Percentiles rank a stretch among this genome's conserved stretches.
These are phyloP conservation scores for Seladonia tumulorum DNA, from an alignment of 2,888 invertebrate species.

Conservation along the genomic window DNA sequence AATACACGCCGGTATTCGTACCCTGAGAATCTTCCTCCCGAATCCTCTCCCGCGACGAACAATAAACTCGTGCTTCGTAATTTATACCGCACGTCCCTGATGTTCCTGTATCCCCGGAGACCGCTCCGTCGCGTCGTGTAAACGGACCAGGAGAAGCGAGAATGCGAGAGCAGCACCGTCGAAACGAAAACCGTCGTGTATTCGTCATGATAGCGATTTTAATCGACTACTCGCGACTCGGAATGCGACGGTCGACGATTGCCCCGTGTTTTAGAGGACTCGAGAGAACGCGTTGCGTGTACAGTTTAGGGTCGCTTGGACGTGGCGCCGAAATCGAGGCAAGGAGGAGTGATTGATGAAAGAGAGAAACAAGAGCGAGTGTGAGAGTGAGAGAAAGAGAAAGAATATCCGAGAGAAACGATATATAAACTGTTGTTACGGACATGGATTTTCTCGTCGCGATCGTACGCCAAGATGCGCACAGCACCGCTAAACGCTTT, in stretches of 20 bases:
- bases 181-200: conserved; percentile 19
- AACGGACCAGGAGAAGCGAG: background rate
- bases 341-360: background rate
- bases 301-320: conserved; percentile 24
- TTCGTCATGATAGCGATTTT: conserved; percentile 35
- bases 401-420: background rate
- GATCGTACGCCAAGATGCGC: conserved; percentile 55
- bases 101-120: background rate
- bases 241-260: conserved; percentile 24
- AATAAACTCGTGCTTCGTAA: conserved; percentile 20
- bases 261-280: conserved; percentile 24
- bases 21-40: background rate
- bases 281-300: conserved; percentile 19
- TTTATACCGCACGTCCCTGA: conserved; percentile 10
- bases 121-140: background rate
- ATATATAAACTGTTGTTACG: conserved; percentile 7
- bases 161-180: no score
- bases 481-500: conserved; percentile 55
- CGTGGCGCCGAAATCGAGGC: background rate
- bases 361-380: background rate
- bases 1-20: conserved; percentile 44
- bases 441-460: conserved; percentile 42
- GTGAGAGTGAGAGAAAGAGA: background rate
- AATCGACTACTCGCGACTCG: conserved; percentile 33
- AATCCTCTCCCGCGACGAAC: conserved; percentile 1